Evolutionary conservation across 2,888 invertebrate genomes (phyloP).

Genomic region (Orthosia incerta): DNA sequence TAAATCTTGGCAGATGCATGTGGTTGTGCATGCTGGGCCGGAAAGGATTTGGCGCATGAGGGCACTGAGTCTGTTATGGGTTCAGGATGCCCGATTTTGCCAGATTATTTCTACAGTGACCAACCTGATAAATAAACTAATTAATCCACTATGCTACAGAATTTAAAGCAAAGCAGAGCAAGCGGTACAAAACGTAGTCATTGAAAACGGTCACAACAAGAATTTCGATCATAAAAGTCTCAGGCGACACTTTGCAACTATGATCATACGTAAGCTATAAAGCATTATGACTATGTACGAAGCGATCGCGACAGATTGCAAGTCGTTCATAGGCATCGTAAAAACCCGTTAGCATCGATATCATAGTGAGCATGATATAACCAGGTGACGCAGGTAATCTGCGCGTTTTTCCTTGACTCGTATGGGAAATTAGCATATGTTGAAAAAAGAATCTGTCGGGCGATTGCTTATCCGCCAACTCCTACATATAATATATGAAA

Average conservation of each 20-base stretch:
- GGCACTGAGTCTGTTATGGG: too few species aligned
- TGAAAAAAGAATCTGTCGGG: background rate
- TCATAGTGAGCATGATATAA: constrained; percentile 17
- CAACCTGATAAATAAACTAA: too few species aligned
- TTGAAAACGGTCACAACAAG: background rate
- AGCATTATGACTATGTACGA: constrained; percentile 2
- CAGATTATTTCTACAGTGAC: too few species aligned
- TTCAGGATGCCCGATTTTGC: too few species aligned
- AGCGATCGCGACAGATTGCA: constrained; percentile 29
- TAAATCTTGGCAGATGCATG: too few species aligned
- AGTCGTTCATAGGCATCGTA: constrained; percentile 22
- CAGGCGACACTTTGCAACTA: background rate
- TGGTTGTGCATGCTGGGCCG: too few species aligned
- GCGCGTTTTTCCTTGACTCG: constrained; percentile 14
- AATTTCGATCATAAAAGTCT: background rate
- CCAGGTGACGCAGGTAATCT: constrained; percentile 6
- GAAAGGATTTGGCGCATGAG: too few species aligned
- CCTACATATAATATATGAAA: background rate
- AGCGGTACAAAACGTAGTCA: background rate
- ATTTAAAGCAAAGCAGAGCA: background rate
- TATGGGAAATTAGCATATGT: constrained; percentile 7
- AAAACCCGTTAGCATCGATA: constrained; percentile 49
- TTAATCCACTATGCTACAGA: too few species aligned
- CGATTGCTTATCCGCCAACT: too few species aligned
- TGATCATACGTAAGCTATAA: background rate